Conservation (phyloP, 1,140 invertebrate genomes). For the roundworm (Caenorhabditis elegans) region DNA sequence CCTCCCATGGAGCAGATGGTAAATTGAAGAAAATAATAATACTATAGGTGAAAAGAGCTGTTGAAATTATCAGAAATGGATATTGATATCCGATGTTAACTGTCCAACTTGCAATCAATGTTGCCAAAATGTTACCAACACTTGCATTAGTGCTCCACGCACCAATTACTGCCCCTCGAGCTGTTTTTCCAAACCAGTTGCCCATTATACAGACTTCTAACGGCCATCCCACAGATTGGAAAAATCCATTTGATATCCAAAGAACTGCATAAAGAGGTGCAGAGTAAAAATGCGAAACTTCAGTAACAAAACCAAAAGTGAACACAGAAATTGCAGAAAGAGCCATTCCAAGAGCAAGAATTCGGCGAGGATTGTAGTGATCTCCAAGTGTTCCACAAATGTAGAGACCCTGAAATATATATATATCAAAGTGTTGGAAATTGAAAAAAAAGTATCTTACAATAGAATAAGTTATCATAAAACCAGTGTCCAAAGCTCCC, state of each 20-base stretch:
- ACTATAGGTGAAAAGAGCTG: constrained; percentile 67
- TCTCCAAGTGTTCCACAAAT: constrained; percentile 41
- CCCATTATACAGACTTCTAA: constrained; percentile 64
- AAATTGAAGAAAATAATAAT: constrained; percentile 67
- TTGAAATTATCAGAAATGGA: constrained; percentile 68
- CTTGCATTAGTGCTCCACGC: constrained; percentile 70
- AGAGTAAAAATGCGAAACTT: constrained; percentile 18
- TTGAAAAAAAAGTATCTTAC: neutral
- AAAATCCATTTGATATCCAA: constrained; percentile 40
- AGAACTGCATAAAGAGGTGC: constrained; percentile 26
- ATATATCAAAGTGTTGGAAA: neutral
- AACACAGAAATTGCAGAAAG: constrained; percentile 38
- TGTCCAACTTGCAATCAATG: constrained; percentile 67
- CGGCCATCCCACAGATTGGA: constrained; percentile 46
- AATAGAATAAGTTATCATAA: constrained; percentile 39
- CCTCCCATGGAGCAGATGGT: constrained; percentile 66
- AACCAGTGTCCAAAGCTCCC: constrained; percentile 35
- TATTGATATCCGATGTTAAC: constrained; percentile 69
- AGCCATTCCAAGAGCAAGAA: constrained; percentile 35
- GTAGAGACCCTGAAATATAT: constrained; percentile 27
- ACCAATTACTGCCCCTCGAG: constrained; percentile 69
- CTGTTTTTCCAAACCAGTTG: constrained; percentile 68
- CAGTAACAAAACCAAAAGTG: constrained; percentile 40
- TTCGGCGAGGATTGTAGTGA: constrained; percentile 32
- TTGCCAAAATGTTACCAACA: constrained; percentile 70